Conservation (phyloP, 2,888 invertebrate genomes). For the Rotaria socialis region DNA sequence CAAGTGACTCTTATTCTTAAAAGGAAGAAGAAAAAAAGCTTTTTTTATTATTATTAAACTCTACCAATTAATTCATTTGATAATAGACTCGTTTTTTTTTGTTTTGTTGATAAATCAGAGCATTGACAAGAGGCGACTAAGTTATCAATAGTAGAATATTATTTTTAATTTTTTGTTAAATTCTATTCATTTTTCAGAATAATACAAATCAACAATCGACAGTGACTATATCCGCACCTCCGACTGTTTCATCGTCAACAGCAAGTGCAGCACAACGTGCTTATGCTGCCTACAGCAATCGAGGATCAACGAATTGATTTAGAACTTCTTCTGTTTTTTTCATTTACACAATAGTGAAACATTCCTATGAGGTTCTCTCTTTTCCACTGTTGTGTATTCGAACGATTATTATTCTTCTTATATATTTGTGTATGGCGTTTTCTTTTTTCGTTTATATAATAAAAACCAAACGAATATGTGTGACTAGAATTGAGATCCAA, state of each 20-base stretch:
- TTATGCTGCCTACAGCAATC: conserved; percentile 14
- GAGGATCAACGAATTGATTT: background rate
- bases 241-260: background rate
- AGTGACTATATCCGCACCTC: background rate
- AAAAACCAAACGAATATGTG: background rate
- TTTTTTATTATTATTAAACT: background rate
- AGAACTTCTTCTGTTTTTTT: background rate
- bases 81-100: too few relatives aligned
- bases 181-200: background rate
- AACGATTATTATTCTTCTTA: background rate
- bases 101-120: too few relatives aligned
- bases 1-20: background rate
- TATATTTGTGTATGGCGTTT: background rate
- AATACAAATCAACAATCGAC: background rate
- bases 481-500: background rate
- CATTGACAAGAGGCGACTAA: too few relatives aligned
- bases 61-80: background rate
- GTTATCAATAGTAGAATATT: background rate
- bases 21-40: background rate
- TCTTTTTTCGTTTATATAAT: background rate
- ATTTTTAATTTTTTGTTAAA: too few relatives aligned
- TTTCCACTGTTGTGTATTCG: background rate
- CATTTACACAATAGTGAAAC: background rate
- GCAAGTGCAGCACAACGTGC: background rate
- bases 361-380: background rate